A percentile compares a stretch with the other conserved stretches of the same genome.
Conservation (phyloP, 2,113 vertebrate genomes). For the Alouatta palliata region DNA sequence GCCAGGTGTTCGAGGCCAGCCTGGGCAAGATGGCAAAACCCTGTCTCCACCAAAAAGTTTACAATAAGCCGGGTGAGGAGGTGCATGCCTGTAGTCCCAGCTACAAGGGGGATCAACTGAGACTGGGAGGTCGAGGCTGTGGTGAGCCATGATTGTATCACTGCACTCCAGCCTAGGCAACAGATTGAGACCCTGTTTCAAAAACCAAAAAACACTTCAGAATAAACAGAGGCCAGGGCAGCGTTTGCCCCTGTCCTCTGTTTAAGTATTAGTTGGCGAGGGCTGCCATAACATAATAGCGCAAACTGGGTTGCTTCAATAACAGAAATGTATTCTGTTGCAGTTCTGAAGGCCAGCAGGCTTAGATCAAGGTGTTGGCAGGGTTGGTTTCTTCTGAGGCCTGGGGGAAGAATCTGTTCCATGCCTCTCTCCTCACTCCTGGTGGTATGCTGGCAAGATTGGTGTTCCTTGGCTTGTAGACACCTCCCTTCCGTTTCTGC, state of each 20-base stretch:
- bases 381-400: not conserved
- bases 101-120: too few species aligned
- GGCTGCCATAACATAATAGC: not conserved
- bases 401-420: not conserved
- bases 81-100: too few species aligned
- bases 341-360: not conserved
- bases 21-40: too few species aligned
- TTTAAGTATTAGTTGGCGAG: not conserved
- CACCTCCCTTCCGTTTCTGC: not conserved
- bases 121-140: too few species aligned
- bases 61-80: too few species aligned
- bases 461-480: not conserved
- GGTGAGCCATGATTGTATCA: too few species aligned
- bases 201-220: not conserved
- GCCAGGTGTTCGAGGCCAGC: too few species aligned
- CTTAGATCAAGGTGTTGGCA: not conserved
- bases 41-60: too few species aligned
- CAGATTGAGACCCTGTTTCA: too few species aligned
- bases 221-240: not conserved
- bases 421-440: too few species aligned
- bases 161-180: too few species aligned
- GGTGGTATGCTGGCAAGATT: not conserved
- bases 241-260: accelerated
- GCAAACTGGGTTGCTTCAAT: not conserved
- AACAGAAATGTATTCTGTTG: not conserved